Conservation (phyloP, 2,113 vertebrate genomes). For the Manacus vitellinus region DNA sequence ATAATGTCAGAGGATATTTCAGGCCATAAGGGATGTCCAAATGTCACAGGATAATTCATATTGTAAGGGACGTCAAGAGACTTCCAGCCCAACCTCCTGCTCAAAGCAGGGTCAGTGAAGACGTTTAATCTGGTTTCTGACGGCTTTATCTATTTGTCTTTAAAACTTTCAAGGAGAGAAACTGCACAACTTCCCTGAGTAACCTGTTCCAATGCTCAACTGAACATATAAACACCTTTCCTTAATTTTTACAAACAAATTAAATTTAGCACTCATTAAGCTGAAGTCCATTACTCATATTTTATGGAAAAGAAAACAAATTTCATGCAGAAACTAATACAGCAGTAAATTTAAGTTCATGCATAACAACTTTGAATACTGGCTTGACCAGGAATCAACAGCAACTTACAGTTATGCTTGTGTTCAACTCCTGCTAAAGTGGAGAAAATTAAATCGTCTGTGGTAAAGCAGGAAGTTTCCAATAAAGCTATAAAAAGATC, state of each 20-base stretch:
- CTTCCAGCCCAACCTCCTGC: background rate
- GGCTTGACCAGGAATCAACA: background rate
- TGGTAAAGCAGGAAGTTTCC: background rate
- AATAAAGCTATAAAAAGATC: background rate
- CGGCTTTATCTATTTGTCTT: background rate
- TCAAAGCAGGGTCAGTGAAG: background rate
- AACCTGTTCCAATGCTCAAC: background rate
- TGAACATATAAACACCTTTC: background rate
- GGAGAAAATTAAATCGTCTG: background rate
- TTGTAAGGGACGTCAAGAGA: background rate
- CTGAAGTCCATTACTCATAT: background rate
- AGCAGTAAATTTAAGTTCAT: background rate
- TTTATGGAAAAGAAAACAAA: background rate
- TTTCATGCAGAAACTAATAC: background rate
- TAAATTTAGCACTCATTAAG: background rate
- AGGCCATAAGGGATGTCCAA: background rate
- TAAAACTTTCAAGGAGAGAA: background rate
- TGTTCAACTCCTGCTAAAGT: background rate
- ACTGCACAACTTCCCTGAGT: background rate
- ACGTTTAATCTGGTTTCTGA: background rate
- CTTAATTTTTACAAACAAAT: background rate
- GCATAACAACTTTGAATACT: background rate
- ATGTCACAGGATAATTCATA: background rate
- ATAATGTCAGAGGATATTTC: background rate
- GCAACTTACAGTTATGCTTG: accelerated